These are phyloP conservation scores for Tetheella fluctuosa DNA, from an alignment of 2,888 invertebrate species.

Conservation along the genomic window DNA sequence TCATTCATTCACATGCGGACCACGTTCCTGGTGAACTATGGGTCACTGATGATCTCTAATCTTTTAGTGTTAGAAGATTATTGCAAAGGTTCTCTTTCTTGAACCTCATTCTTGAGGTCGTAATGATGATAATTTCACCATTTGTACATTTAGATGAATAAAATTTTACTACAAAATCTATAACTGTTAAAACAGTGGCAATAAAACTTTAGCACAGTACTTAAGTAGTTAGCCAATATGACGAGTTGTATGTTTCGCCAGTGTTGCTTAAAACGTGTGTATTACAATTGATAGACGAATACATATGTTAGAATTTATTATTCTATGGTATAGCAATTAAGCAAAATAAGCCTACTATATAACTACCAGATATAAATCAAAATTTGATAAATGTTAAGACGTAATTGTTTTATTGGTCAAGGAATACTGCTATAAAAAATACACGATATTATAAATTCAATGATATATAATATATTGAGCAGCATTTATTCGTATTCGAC, in stretches of 20 bases:
- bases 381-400: not conserved
- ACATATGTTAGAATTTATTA: not conserved
- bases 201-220: not conserved
- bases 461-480: slow-evolving; percentile 10
- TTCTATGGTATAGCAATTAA: not conserved
- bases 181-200: not conserved
- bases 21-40: too few relatives aligned
- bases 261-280: not conserved
- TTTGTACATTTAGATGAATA: not conserved
- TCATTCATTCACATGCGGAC: too few relatives aligned
- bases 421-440: not conserved
- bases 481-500: slow-evolving; percentile 31
- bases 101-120: too few relatives aligned
- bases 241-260: not conserved
- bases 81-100: too few relatives aligned
- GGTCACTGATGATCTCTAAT: too few relatives aligned
- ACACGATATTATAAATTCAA: not conserved
- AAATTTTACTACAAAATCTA: not conserved
- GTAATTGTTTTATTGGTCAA: not conserved
- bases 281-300: not conserved
- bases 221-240: not conserved
- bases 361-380: not conserved
- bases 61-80: too few relatives aligned
- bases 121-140: not conserved
- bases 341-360: not conserved